Percentiles rank a stretch among this genome's conserved stretches.
Conservation (phyloP, 2,113 vertebrate genomes). For the Corvus moneduloides region DNA sequence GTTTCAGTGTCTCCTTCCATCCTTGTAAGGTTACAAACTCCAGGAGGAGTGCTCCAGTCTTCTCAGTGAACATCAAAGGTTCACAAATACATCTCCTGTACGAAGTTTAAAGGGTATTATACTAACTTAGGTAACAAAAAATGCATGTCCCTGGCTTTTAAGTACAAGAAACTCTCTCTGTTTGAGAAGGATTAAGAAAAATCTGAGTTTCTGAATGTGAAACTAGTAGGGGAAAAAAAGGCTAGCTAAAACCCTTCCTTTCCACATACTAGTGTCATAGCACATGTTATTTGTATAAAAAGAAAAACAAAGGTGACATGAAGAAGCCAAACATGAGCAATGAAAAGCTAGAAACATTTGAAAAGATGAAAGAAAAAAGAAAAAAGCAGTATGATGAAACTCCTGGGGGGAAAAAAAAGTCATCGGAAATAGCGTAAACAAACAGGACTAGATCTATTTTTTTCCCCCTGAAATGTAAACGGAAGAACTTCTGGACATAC, state of each 20-base stretch:
- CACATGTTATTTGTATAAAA: background rate
- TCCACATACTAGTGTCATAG: background rate
- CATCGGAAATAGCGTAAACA: background rate
- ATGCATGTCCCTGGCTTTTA: background rate
- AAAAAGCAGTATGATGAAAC: background rate
- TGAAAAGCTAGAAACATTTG: background rate
- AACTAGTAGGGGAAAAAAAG: background rate
- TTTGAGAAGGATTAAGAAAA: background rate
- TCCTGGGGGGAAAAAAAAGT: background rate
- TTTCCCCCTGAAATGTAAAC: background rate
- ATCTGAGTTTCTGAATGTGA: background rate
- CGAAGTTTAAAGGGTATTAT: background rate
- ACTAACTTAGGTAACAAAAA: background rate
- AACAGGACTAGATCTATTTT: background rate
- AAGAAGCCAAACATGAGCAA: background rate
- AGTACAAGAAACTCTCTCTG: background rate
- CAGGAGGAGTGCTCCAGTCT: background rate
- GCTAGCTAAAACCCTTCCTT: background rate
- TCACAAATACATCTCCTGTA: background rate
- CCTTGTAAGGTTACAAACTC: background rate
- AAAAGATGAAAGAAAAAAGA: background rate
- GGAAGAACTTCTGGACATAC: background rate
- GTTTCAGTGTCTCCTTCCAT: background rate
- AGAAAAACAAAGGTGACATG: background rate
- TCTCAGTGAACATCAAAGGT: background rate